Base-by-base conservation (phyloP, 2,888 invertebrate genomes). In the Adelphocoris suturalis region DNA sequence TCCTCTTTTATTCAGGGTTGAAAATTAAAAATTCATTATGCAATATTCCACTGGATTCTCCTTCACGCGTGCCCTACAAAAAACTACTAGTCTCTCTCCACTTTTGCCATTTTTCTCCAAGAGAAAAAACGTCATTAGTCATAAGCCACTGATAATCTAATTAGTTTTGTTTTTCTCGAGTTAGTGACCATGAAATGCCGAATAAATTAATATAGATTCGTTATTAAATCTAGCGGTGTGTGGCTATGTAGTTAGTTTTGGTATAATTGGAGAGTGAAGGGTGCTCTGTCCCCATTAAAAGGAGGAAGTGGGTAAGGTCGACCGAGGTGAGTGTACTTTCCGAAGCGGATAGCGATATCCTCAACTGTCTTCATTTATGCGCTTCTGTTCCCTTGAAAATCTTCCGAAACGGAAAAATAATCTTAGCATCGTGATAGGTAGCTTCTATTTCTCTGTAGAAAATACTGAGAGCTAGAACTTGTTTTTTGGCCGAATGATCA, bases 191-290 rank as follows among this genome's bases (percentile, higher is more conserved):
- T 88, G 88, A 88, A 88, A 88, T 55, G 27, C 78, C 52, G 88
- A 76, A 88, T 88, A 88, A 88, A 88, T 88, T 88, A 88, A 88
- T 88, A 88, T 88, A 88, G 88, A 88, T 88, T 88, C 88, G 88
- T 88, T 78, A 88, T 88, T 88, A 88, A 78, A 76, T 28, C 27
- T 19, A 85, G 19, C 28, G 16, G 28, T 16, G 68, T 23, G 52
- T 37, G 37, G 37, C 37, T 4, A 7, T 37, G 37, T 78, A 23
- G 78, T 88, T 80, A 76, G 55, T 88, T 88, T 80, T 52, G 48
- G 48, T 80, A 80, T 88, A 88, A 88, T 88, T 88, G 88, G 88
- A 37, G 55, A 57, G 61, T 46, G 37, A 28, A 23, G 28, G 55
- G 57, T 19, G 2, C 27, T 76, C 27, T 81, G 11, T 23, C 13